These are phyloP conservation scores for Hyperopisus bebe DNA, from an alignment of 2,113 vertebrate species.

Conservation along the genomic window DNA sequence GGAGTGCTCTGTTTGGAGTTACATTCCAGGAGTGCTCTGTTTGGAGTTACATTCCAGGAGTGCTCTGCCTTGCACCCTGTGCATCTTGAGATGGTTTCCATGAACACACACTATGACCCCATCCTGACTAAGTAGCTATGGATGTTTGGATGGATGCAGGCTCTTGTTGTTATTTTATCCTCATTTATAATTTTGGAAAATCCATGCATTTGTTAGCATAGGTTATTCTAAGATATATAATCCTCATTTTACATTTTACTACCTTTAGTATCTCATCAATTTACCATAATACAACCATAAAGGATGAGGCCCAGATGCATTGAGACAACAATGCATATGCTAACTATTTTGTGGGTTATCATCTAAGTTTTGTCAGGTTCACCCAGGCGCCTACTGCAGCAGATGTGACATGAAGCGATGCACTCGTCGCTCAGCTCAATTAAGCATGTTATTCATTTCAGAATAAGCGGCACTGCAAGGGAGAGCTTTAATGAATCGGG, in stretches of 20 bases:
- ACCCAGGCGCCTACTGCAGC: not conserved
- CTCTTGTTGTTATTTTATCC: not conserved
- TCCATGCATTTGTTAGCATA: not conserved
- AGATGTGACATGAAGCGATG: not conserved
- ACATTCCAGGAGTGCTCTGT: not conserved
- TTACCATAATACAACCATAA: not conserved
- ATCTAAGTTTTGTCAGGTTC: not conserved
- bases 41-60: not conserved
- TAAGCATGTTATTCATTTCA: not conserved
- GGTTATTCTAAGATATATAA: not conserved
- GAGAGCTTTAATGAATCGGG: not conserved
- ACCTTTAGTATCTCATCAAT: not conserved
- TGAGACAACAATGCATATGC: not conserved
- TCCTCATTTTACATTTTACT: not conserved
- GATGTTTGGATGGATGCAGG: not conserved
- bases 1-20: not conserved
- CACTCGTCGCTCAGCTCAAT: not conserved
- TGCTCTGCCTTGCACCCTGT: not conserved
- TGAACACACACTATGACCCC: not conserved
- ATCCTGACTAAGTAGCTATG: not conserved
- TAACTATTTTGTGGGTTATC: not conserved
- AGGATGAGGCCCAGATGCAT: not conserved
- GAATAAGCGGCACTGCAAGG: not conserved
- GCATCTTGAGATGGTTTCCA: not conserved
- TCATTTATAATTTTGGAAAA: not conserved